These are phyloP conservation scores for Lethenteron camtschaticum DNA, from an alignment of 2,113 vertebrate species.

Conservation along the genomic window DNA sequence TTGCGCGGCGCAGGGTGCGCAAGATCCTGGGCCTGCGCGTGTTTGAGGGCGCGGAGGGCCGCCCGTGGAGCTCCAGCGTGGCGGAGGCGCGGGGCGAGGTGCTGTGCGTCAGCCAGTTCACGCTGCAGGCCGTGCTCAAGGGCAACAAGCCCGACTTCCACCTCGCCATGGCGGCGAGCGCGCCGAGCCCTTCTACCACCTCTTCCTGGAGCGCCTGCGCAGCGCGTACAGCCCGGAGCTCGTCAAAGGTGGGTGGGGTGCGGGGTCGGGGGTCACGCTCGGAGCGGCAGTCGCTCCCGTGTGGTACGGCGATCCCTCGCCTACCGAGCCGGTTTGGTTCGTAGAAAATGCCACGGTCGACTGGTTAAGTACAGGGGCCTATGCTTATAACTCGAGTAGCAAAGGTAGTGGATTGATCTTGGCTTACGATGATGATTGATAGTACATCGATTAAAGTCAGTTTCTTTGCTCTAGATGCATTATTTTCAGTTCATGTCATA, in stretches of 20 bases:
- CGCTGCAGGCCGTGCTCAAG: constrained; percentile 73
- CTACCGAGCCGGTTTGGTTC: no score
- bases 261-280: no score
- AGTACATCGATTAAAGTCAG: no score
- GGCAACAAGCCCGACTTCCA: constrained; percentile 93
- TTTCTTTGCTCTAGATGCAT: no score
- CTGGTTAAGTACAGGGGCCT: no score
- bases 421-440: no score
- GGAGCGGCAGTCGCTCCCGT: no score
- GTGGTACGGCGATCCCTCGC: no score
- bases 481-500: no score
- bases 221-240: constrained; percentile 55
- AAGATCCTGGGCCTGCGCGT: constrained; percentile 83
- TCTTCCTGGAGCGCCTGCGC: constrained; percentile 59
- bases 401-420: no score
- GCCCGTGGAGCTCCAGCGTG: constrained; percentile 66
- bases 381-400: no score
- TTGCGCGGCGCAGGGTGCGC: constrained; percentile 34
- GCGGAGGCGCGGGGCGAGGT: constrained; percentile 73
- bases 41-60: constrained; percentile 71
- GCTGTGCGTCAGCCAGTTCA: constrained; percentile 82
- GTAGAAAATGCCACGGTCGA: no score
- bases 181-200: constrained; percentile 56
- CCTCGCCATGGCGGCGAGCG: constrained; percentile 62
- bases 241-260: constrained; percentile 40